Conservation (phyloP, 2,888 invertebrate species). For the Eristalinus sepulchralis region DNA sequence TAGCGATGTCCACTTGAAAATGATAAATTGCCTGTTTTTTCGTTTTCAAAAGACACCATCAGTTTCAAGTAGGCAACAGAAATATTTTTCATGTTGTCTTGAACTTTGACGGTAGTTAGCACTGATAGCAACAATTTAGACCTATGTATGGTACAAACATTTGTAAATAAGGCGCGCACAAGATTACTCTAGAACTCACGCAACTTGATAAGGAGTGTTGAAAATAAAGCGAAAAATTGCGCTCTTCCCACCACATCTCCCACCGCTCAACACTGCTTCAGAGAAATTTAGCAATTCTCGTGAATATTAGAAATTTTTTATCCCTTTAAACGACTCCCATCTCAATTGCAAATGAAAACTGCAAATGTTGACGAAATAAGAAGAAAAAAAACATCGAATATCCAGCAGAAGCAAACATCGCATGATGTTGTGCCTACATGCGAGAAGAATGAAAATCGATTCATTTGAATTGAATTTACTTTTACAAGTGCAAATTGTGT, state of each 20-base stretch:
- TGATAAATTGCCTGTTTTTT: conserved; percentile 19
- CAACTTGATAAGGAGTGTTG: conserved; percentile 28
- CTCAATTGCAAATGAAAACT: conserved; percentile 1
- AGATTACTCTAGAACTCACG: conserved; percentile 26
- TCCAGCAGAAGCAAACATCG: conserved; percentile 3
- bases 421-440: background rate
- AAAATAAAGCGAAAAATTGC: conserved; percentile 22
- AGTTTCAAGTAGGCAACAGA: background rate
- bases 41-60: background rate
- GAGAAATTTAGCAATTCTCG: background rate
- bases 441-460: background rate
- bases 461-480: conserved; percentile 5
- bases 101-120: conserved; percentile 1
- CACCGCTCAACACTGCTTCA: background rate
- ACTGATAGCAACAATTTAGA: conserved; percentile 28
- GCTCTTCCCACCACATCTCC: background rate
- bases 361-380: background rate
- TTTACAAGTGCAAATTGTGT: conserved; percentile 50
- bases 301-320: conserved; percentile 2
- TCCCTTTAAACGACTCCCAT: background rate
- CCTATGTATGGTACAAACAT: conserved; percentile 26
- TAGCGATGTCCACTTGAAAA: conserved; percentile 23
- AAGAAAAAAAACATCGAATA: background rate
- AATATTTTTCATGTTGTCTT: background rate
- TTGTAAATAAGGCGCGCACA: conserved; percentile 12